Conservation (phyloP, 2,888 invertebrate genomes). For the Tetragonisca angustula region DNA sequence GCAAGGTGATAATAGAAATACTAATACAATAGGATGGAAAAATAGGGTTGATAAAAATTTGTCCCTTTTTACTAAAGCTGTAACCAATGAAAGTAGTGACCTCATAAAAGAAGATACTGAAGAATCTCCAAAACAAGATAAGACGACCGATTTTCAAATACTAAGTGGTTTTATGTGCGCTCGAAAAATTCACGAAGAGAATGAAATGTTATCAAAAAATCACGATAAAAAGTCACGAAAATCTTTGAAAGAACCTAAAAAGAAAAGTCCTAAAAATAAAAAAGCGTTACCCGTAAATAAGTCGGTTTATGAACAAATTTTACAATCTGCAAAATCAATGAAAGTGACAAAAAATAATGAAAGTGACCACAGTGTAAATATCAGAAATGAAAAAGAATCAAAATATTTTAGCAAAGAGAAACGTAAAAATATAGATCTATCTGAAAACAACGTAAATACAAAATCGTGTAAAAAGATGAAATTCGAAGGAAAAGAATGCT, state of each 20-base stretch:
- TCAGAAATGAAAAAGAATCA: slow-evolving; percentile 12
- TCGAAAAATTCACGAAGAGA: slow-evolving; percentile 50
- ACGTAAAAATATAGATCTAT: slow-evolving; percentile 47
- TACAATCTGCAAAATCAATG: slow-evolving; percentile 35
- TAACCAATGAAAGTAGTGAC: slow-evolving; percentile 4
- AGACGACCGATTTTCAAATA: neutral
- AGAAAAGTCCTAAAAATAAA: slow-evolving; percentile 18
- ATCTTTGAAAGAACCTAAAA: slow-evolving; percentile 2
- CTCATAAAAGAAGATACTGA: neutral
- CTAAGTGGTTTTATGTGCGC: slow-evolving; percentile 57
- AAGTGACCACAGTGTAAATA: slow-evolving; percentile 3
- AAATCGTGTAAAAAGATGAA: slow-evolving; percentile 41
- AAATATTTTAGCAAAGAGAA: slow-evolving; percentile 40
- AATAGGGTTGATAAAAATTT: slow-evolving; percentile 9
- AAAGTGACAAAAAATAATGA: neutral
- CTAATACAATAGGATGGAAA: neutral
- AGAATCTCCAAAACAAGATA: neutral
- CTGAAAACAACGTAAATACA: slow-evolving; percentile 33
- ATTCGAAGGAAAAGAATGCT: slow-evolving; percentile 14
- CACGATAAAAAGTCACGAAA: slow-evolving; percentile 23
- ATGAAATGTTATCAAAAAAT: neutral
- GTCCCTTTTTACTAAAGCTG: neutral
- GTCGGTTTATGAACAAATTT: slow-evolving; percentile 59
- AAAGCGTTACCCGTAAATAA: slow-evolving; percentile 26
- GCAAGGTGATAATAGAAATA: slow-evolving; percentile 28